Evolutionary conservation across 2,888 invertebrate genomes (phyloP).

Genomic region (Melitaea athalia): DNA sequence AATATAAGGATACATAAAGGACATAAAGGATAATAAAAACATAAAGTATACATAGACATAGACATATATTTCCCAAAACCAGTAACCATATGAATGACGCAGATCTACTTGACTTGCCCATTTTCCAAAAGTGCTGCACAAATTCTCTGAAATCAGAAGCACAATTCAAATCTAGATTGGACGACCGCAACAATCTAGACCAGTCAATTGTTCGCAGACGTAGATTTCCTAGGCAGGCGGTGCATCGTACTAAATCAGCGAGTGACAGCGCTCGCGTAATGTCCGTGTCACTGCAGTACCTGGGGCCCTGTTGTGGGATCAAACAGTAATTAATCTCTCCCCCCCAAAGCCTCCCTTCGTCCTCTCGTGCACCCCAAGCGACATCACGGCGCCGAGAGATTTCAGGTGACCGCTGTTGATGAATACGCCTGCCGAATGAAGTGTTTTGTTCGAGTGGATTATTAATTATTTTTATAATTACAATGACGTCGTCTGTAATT

Average conservation of each 20-base stretch:
- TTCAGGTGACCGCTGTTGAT: constrained; percentile 57
- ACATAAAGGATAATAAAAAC: too few relatives aligned
- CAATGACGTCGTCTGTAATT: neutral
- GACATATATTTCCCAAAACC: neutral
- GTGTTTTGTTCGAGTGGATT: constrained; percentile 23
- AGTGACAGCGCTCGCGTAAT: constrained; percentile 46
- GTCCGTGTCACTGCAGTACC: constrained; percentile 52
- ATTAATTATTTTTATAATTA: constrained; percentile 8
- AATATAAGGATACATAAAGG: too few relatives aligned
- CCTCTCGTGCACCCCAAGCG: constrained; percentile 46
- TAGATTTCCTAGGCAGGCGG: constrained; percentile 32
- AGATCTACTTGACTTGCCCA: neutral
- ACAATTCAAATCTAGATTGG: constrained; percentile 16
- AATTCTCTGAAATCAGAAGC: constrained; percentile 7
- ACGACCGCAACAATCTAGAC: constrained; percentile 27
- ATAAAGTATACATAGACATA: too few relatives aligned
- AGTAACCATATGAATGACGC: neutral
- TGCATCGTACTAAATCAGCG: constrained; percentile 57
- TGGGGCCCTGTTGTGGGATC: constrained; percentile 63
- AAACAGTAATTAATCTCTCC: constrained; percentile 76
- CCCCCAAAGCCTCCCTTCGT: constrained; percentile 30
- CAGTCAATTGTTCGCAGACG: constrained; percentile 21
- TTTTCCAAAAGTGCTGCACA: constrained; percentile 15
- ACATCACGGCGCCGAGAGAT: constrained; percentile 58
- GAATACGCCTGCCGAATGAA: constrained; percentile 20